Base-by-base conservation (phyloP, 2,888 invertebrate species). In the Glaucopsyche alexis region DNA sequence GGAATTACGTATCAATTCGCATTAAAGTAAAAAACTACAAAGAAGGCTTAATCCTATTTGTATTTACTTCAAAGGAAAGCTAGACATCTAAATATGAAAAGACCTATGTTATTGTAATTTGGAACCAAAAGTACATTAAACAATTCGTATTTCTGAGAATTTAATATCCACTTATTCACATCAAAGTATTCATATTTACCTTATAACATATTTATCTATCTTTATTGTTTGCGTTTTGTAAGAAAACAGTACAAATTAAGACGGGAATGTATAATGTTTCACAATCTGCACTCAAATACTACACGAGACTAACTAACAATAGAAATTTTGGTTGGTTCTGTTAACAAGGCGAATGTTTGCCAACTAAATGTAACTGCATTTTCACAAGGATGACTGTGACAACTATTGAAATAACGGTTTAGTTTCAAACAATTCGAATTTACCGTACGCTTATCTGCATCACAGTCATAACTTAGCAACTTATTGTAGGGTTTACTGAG, bases 341-440 rank as follows among this genome's bases (percentile, higher is more conserved):
- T 73, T 75, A 76, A 75, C 75, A 72, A 72, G 72, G 72, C 71
- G 72, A 74, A 71, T 74, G 71, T 72, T 74, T 73, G 74, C 76
- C 73, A 75, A 75, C 75, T 71, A 71, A 73, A 66, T 52, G 66
- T 52, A 66, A 72, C 50, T 66, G 67, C 42, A 40, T 52, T 72
- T 67, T 40, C 19, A 64, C 42, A 16, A 42, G 72, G 42, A 52
- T 50, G n/a, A 66, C 65, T 66, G 72, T 66, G 42, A 67, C 66
- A 66, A 50, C 72, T 42, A 72, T 50, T 52, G 65, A 52, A 52
- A 52, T 52, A 47, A 50, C 16, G 66, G 50, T 19, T 14, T 50
- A 52, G 50, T 72, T 66, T 50, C 47, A 52, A 50, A 71, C 71
- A 19, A 70, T 49, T 50, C 29, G 16, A 65, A 72, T 49, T 65